Evolutionary conservation across 2,113 vertebrate species (phyloP), one percentile per base, ranked within the genome.

Genomic region (Corythornis cristatus): DNA sequence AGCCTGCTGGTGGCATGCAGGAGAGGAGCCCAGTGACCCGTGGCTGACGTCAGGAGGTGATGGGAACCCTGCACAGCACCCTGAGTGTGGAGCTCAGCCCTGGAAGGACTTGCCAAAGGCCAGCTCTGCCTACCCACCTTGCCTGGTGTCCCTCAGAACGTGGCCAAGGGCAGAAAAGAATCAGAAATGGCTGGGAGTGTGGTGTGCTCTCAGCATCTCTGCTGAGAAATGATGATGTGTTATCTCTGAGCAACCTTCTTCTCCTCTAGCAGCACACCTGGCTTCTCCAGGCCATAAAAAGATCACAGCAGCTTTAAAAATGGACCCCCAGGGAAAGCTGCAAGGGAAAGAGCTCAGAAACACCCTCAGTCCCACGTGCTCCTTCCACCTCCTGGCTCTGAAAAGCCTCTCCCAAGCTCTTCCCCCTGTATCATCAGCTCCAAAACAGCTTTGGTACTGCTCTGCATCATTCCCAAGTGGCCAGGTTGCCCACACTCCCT

Each of bases 161-260:
- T 1, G 29, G 46, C 22, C n/a, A 57, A 80, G 64, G 33, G 46
- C 42, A 60, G 31, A 28, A 8, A 81, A 75, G 45, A 84, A 18
- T 6, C 57, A 75, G 56, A 58, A 83, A 46, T 3, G n/a, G 28
- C 10, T 2, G 28, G 25, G 35, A 56, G 23, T 43, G 45, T 0
- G 56, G 46, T 28, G 15, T 2, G 14, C 5, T 51, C 17, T 5
- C 28, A 22, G 28, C 5, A 10, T 16, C 62, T 37, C 50, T 0
- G 3, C 51, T 23, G 57, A 72, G 71, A 53, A 83, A 48, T 4
- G 10, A 18, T 2, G 28, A 5, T 0, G 0, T 20, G 1, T 14
- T 75, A 8, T 22, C 45, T 53, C 9, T 1, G 61, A 2, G 35
- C 13, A 68, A 57, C 8, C 20, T 64, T 3, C 9, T 78, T 62